Conservation (phyloP, 1,140 invertebrate species). For the Lepeophtheirus salmonis region DNA sequence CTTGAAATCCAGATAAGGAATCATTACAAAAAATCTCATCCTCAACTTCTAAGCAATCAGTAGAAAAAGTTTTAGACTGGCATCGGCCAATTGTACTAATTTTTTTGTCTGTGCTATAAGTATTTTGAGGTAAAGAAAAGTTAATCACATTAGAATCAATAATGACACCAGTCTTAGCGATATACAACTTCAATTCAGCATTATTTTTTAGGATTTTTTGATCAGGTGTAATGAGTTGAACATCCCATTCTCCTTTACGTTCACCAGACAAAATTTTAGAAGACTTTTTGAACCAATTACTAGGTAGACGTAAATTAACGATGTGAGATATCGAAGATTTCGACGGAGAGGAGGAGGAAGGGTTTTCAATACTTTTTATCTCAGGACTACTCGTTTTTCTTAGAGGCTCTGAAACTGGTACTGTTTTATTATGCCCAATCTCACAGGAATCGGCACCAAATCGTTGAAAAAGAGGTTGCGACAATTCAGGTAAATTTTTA, state of each 20-base stretch:
- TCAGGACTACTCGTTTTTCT: background rate
- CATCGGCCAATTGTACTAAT: background rate
- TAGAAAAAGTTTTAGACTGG: background rate
- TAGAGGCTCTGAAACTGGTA: too few relatives aligned
- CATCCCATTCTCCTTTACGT: conserved; percentile 11
- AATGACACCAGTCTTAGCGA: conserved; percentile 6
- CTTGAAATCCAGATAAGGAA: background rate
- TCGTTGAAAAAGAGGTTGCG: conserved; percentile 3
- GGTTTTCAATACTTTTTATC: too few relatives aligned
- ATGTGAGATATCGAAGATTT: background rate
- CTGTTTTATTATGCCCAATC: too few relatives aligned
- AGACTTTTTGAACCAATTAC: conserved; percentile 9
- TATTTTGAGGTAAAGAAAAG: conserved; percentile 13
- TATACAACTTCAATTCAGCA: conserved; percentile 3
- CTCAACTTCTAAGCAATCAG: background rate
- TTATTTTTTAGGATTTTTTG: conserved; percentile 1
- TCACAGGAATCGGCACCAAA: background rate
- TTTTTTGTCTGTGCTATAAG: background rate
- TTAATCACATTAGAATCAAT: conserved; percentile 12
- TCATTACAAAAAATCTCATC: background rate
- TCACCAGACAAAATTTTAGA: background rate
- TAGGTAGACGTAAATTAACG: conserved; percentile 5
- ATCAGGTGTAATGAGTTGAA: conserved; percentile 11
- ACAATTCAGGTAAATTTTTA: background rate
- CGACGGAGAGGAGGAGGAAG: background rate